Base-by-base conservation (phyloP, 2,888 invertebrate species). In the Monopis laevigella region DNA sequence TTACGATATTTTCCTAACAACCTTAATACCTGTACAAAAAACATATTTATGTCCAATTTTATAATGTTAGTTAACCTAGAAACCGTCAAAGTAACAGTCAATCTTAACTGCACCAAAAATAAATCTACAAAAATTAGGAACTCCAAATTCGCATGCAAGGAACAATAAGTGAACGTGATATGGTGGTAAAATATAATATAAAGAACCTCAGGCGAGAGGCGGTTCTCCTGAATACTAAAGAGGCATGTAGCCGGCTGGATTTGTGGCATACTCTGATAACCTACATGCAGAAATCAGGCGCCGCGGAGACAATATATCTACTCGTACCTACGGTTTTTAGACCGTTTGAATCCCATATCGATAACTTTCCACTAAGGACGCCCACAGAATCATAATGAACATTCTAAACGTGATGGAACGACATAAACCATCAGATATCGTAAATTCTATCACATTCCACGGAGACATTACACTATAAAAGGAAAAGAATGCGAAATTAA, bases 221-320 rank as follows among this genome's bases (percentile, higher is more conserved):
- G 60, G 21, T 17, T 10, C 61, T 55, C 58, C 54, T 54, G 78
- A 75, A 75, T 75, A 78, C 77, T 75, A 75, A 74, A 64, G 64
- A 75, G 73, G 61, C 56, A 60, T 67, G 70, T 72, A 62, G 59
- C 73, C 68, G 59, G 66, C 69, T 62, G 72, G 68, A 77, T 77
- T 73, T 73, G 72, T 67, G 72, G 69, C 69, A 68, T 71, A 66
- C 68, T 68, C 77, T 71, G 78, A 80, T 80, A 78, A 78, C 78
- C 78, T 70, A 71, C 75, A 77, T 77, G 78, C 67, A 67, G 75
- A 73, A 75, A 78, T 71, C 71, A 74, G 72, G 65, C 74, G 64
- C 57, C 60, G 63, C 19, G 13, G 36, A 19, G 21, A 36, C 11
- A 36, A 36, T 36, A 21, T 36, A 36, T 36, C 36, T 36, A 19